These are phyloP conservation scores for Pampusana beccarii DNA, from an alignment of 2,113 vertebrate genomes.

Conservation along the genomic window DNA sequence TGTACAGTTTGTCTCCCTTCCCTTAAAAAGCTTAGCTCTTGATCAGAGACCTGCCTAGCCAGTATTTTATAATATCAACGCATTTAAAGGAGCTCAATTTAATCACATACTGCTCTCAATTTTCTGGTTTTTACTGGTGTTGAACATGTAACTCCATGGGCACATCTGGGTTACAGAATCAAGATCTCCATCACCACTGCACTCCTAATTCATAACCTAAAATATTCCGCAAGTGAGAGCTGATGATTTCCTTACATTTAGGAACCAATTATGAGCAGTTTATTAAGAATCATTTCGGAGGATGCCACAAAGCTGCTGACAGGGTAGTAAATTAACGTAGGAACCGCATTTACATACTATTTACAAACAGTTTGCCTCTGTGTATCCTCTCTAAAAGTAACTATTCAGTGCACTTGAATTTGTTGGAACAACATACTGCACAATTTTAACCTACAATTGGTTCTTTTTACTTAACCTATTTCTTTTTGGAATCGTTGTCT, in stretches of 20 bases:
- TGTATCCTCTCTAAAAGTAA: neutral
- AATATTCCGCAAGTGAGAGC: neutral
- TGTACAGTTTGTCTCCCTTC: neutral
- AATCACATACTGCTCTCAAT: neutral
- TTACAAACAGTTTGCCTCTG: neutral
- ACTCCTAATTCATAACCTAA: neutral
- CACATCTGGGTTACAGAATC: fast-evolving
- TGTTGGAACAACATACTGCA: neutral
- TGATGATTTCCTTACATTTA: neutral
- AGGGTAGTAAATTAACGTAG: neutral
- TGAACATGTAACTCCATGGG: neutral
- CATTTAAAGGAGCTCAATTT: neutral
- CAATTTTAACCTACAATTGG: neutral
- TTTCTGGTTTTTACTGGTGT: neutral
- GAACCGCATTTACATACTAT: neutral
- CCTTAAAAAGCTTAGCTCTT: neutral
- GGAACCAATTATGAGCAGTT: neutral
- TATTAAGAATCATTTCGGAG: neutral
- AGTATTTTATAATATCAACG: fast-evolving
- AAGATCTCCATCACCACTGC: neutral
- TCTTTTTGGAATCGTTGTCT: neutral
- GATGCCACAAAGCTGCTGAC: neutral
- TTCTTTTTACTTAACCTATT: neutral
- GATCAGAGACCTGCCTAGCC: neutral
- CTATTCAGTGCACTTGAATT: neutral